Evolutionary conservation across 2,888 invertebrate species (phyloP).

Genomic region (Conomelus anceps): DNA sequence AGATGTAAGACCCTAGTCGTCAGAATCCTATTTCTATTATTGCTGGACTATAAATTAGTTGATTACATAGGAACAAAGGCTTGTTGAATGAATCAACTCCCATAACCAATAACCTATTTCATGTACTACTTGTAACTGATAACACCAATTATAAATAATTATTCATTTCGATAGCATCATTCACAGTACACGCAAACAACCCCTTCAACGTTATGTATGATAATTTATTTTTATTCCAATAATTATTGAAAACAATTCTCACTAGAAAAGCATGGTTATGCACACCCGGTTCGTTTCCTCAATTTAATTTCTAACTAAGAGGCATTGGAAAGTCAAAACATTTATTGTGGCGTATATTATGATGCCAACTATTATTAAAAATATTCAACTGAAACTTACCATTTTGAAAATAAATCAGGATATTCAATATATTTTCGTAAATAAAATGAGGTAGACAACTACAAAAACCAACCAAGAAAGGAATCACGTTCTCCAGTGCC

Average conservation of each 20-base stretch:
- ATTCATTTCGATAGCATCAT: no score
- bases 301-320: background rate
- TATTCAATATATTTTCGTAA: background rate
- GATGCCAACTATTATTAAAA: background rate
- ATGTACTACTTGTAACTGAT: no score
- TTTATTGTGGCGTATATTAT: background rate
- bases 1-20: no score
- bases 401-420: background rate
- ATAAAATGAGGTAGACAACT: background rate
- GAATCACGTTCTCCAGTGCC: background rate
- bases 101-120: no score
- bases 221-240: background rate
- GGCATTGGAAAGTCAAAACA: background rate
- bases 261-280: background rate
- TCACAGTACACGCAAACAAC: no score
- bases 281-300: background rate
- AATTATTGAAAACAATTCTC: background rate
- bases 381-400: background rate
- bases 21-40: no score
- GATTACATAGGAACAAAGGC: no score
- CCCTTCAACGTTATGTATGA: no score
- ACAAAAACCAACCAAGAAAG: background rate
- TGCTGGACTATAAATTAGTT: no score
- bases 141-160: no score
- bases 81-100: no score